A percentile compares a stretch with the other conserved stretches of the same genome.
These are phyloP conservation scores for Charaxes varanes DNA, from an alignment of 1,140 invertebrate species.

Conservation along the genomic window DNA sequence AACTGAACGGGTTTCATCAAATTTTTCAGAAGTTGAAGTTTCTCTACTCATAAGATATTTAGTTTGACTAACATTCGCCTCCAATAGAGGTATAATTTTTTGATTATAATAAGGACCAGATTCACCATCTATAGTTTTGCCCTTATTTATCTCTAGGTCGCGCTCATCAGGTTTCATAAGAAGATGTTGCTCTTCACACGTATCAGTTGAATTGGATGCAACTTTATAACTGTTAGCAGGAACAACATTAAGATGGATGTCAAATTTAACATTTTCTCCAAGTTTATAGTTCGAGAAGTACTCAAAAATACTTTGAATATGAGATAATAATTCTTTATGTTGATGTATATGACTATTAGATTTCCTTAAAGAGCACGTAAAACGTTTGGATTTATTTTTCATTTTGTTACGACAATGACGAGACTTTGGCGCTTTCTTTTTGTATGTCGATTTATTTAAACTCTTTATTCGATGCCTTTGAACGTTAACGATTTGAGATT, in stretches of 20 bases:
- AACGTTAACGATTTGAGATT: not conserved
- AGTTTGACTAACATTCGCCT: constrained; percentile 34
- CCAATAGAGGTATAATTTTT: constrained; percentile 44
- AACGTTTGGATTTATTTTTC: constrained; percentile 27
- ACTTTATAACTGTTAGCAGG: constrained; percentile 8
- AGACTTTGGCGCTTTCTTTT: constrained; percentile 11
- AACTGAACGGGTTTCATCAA: constrained; percentile 9
- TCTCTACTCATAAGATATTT: constrained; percentile 33
- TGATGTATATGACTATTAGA: constrained; percentile 9
- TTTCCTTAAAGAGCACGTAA: constrained; percentile 27
- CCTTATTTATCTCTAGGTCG: constrained; percentile 1
- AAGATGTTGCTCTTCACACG: not conserved
- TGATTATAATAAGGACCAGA: constrained; percentile 8
- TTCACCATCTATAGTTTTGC: not conserved
- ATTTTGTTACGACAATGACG: constrained; percentile 10
- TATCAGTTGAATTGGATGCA: not conserved
- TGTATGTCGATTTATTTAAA: constrained; percentile 5
- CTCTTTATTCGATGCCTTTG: constrained; percentile 8
- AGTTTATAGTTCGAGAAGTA: constrained; percentile 30
- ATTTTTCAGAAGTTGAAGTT: constrained; percentile 15
- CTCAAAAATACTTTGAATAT: constrained; percentile 36
- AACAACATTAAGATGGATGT: constrained; percentile 38
- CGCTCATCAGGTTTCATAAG: not conserved
- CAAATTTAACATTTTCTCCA: constrained; percentile 37
- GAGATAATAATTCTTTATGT: constrained; percentile 25